Conservation (phyloP, 2,113 vertebrate species). For the Thymallus thymallus region DNA sequence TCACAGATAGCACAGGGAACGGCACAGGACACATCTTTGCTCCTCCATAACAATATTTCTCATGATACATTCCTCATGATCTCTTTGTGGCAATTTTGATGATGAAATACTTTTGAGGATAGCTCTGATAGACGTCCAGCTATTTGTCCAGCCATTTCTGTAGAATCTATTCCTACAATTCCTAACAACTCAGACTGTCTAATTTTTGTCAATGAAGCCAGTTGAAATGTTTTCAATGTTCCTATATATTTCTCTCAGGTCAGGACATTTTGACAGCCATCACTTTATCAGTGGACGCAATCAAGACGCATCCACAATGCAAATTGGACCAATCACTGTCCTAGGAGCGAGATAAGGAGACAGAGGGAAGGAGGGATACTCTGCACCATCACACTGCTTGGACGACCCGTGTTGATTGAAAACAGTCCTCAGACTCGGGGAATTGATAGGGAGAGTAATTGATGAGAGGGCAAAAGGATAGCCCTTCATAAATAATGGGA, state of each 20-base stretch:
- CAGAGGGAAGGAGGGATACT: not conserved
- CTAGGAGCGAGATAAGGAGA: not conserved
- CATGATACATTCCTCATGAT: not conserved
- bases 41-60: not conserved
- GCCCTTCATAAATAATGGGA: constrained; percentile 6
- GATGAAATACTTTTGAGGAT: not conserved
- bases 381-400: not conserved
- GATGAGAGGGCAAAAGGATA: constrained; percentile 1
- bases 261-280: not conserved
- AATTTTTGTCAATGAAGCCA: not conserved
- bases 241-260: not conserved
- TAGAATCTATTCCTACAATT: not conserved
- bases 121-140: not conserved
- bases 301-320: not conserved
- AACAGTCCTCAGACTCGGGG: not conserved
- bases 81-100: not conserved
- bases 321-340: not conserved
- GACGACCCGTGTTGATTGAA: not conserved
- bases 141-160: not conserved
- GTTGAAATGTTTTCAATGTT: not conserved
- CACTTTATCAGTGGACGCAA: not conserved
- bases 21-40: not conserved
- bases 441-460: constrained; percentile 2
- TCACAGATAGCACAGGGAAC: not conserved
- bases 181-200: not conserved